Base-by-base conservation (phyloP, 2,113 vertebrate genomes). In the Hoplias malabaricus region DNA sequence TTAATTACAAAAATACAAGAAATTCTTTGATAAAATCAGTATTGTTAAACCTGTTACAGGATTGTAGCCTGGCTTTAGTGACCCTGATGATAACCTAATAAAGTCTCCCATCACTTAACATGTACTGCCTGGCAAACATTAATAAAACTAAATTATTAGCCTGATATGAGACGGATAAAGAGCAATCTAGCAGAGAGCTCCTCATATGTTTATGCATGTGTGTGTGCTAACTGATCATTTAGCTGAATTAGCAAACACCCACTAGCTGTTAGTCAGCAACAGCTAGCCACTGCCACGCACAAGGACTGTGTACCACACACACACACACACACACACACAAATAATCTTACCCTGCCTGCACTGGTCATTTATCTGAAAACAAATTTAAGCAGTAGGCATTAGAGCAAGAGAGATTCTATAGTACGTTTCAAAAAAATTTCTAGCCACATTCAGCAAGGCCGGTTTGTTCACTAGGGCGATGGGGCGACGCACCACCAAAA, bases 191-290 rank as follows among this genome's bases (percentile, higher is more conserved):
- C 4, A 31, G 27, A 63, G 33, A 36, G 31, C 5, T 19, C 29
- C 57, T 19, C 16, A 36, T 4, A 63, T 53, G 59, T 33, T 16
- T 29, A 13, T 59, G 56, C 4, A 6, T 61, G 31, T 62, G 59
- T 62, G 59, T 61, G 27, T 3, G 29, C 27, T 19, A 62, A 62
- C 29, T 34, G 31, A 62, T 36, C 6, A 62, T 62, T 62, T 62
- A 36, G 31, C 48, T 67, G 48, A 69, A 78, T 71, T 78, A 78
- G 66, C 56, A 71, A 78, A 78, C 76, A 4, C 76, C 76, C 68
- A 70, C 76, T 78, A 62, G 42, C 42, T 38, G 33, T 70, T 48
- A 50, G 67, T 70, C 56, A 29, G 56, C 50, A 53, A 42, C 25
- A 69, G 56, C 40, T 63, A 70, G 62, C 21, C 76, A 63, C 68